These are phyloP conservation scores for Pavo muticus DNA, from an alignment of 2,113 vertebrate species.

Conservation along the genomic window DNA sequence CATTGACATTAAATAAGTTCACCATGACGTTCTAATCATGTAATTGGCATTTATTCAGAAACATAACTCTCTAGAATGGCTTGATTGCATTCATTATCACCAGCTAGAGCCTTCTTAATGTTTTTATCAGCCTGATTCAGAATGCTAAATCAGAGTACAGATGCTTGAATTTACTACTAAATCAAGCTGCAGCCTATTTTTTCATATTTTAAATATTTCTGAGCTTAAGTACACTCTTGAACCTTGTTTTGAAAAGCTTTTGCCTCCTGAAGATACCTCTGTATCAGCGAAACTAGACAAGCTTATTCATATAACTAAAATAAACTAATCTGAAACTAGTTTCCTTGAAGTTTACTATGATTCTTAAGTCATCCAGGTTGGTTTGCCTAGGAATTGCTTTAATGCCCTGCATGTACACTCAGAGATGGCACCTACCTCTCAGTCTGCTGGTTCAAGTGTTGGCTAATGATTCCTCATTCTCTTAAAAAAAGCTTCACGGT, in stretches of 20 bases:
- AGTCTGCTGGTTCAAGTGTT: not conserved
- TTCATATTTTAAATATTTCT: not conserved
- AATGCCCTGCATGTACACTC: not conserved
- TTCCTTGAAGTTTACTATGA: not conserved
- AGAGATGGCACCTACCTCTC: not conserved
- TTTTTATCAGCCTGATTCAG: slow-evolving; percentile 29
- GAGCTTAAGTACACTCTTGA: not conserved
- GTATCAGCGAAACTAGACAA: not conserved
- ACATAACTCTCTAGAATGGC: not conserved
- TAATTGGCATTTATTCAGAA: slow-evolving; percentile 52
- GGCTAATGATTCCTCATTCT: not conserved
- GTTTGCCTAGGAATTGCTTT: not conserved
- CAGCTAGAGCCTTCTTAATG: not conserved
- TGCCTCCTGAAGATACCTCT: not conserved
- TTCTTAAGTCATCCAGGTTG: not conserved
- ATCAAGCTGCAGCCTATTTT: not conserved
- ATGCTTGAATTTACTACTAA: not conserved
- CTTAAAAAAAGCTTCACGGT: not conserved
- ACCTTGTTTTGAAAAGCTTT: not conserved
- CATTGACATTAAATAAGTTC: not conserved
- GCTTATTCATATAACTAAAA: not conserved
- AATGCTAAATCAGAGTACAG: not conserved
- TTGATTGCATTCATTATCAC: slow-evolving; percentile 32
- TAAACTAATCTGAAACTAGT: not conserved
- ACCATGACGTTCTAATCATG: not conserved